Evolutionary conservation across 2,888 invertebrate species (phyloP).

Genomic region (Caenorhabditis sp.): DNA sequence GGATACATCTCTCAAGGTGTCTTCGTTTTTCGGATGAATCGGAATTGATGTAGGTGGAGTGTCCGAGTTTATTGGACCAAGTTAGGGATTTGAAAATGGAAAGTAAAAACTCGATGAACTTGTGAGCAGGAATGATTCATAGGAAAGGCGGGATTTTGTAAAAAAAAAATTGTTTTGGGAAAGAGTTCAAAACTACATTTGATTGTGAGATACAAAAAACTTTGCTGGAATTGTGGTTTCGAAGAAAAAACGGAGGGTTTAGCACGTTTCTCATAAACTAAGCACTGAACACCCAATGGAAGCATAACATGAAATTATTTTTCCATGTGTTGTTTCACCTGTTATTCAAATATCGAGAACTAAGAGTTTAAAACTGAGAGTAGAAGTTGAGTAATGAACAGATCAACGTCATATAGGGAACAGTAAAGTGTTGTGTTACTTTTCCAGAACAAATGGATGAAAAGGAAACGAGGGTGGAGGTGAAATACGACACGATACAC

Average conservation of each 20-base stretch:
- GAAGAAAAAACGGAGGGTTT: no score
- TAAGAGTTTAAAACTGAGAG: neutral
- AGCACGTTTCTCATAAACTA: no score
- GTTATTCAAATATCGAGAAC: no score
- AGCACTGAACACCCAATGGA: no score
- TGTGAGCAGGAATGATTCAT: neutral
- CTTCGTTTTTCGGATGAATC: constrained; percentile 43
- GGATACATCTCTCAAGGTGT: constrained; percentile 48
- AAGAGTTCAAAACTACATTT: neutral
- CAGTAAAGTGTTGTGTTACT: constrained; percentile 23
- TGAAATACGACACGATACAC: constrained; percentile 51
- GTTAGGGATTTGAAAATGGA: no score
- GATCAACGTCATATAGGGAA: neutral
- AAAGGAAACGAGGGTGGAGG: constrained; percentile 43
- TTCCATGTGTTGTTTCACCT: no score
- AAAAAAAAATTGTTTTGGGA: neutral
- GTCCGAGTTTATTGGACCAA: neutral
- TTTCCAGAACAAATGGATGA: neutral
- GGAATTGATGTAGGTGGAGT: neutral
- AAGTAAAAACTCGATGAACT: no score
- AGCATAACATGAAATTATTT: no score
- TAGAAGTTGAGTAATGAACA: neutral
- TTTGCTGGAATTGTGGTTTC: no score
- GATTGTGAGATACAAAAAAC: no score
- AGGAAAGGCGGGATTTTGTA: neutral